phyloP scores from a whole-genome alignment of 2,113 vertebrate species.

The Willisornis vidua region DNA sequence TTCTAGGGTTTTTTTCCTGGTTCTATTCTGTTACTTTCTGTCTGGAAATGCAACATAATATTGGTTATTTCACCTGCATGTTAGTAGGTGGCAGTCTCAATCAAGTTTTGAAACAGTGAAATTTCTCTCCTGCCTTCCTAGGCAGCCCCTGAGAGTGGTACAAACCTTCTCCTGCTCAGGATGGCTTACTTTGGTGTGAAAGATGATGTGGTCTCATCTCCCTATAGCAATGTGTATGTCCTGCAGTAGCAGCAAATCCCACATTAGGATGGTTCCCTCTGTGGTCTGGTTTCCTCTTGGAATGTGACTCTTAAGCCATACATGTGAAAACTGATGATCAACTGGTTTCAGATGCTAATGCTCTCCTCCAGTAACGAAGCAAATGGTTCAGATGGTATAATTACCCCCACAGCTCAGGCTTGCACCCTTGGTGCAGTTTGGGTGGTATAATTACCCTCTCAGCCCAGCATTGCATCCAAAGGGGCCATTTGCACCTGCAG shows the following conservation, averaged over 20 bases:
- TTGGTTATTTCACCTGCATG: slow-evolving; percentile 5
- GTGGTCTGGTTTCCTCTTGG: neutral
- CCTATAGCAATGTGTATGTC: neutral
- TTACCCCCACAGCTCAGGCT: neutral
- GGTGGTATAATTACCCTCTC: neutral
- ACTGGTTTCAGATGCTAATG: neutral
- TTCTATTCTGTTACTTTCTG: neutral
- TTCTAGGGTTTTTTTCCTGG: neutral
- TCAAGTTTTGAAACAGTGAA: slow-evolving; percentile 58
- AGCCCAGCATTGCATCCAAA: neutral
- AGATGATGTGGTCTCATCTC: neutral
- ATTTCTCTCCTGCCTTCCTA: neutral
- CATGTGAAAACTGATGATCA: neutral
- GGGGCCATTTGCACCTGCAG: fast-evolving
- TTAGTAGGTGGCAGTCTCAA: slow-evolving; percentile 76
- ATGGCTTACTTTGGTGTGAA: neutral
- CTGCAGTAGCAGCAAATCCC: neutral
- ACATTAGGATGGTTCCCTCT: neutral
- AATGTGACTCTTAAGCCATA: neutral
- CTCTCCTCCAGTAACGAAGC: neutral
- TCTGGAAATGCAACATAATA: neutral
- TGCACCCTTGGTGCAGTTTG: neutral
- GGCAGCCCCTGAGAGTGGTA: neutral
- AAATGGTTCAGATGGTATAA: neutral
- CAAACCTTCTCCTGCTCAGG: neutral